phyloP scores from a whole-genome alignment of 1,140 invertebrate species.

The Drosophila micromelanica region DNA sequence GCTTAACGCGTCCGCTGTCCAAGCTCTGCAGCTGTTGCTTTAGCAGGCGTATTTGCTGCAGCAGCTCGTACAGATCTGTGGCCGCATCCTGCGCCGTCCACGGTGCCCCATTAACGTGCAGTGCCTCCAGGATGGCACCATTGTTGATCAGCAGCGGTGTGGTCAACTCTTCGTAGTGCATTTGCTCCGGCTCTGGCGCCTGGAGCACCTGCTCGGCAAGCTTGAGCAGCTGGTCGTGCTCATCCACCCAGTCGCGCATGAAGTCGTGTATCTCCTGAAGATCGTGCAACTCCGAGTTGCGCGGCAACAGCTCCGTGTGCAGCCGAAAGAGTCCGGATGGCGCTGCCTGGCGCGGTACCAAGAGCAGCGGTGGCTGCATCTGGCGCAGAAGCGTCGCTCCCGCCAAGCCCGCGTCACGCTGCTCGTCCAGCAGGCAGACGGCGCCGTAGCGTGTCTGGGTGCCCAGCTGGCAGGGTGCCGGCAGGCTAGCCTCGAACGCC shows the following conservation, averaged over 20 bases:
- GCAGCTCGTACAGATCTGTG: constrained; percentile 46
- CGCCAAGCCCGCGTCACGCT: constrained; percentile 62
- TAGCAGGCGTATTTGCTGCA: constrained; percentile 55
- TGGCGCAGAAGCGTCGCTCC: constrained; percentile 73
- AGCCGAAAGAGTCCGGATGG: constrained; percentile 71
- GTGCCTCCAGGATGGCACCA: constrained; percentile 45
- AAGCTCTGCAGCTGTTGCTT: constrained; percentile 16
- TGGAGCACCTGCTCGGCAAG: constrained; percentile 29
- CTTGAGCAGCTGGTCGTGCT: constrained; percentile 55
- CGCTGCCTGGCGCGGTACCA: constrained; percentile 75
- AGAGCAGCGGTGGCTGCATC: constrained; percentile 67
- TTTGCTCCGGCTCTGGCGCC: background rate
- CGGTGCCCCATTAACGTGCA: constrained; percentile 55
- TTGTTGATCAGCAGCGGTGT: constrained; percentile 51
- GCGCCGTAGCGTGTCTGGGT: constrained; percentile 67
- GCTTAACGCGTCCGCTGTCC: constrained; percentile 27
- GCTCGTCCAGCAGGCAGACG: constrained; percentile 82
- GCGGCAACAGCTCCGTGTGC: constrained; percentile 59
- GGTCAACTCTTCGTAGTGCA: constrained; percentile 31
- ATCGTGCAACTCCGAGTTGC: constrained; percentile 75
- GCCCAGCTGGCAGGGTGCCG: constrained; percentile 82
- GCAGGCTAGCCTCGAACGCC: constrained; percentile 84
- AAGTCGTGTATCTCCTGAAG: constrained; percentile 77
- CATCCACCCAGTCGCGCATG: constrained; percentile 64
- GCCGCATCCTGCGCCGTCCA: constrained; percentile 59